Evolutionary conservation across 2,888 invertebrate genomes (phyloP).

Genomic region (Pollenia amentaria): DNA sequence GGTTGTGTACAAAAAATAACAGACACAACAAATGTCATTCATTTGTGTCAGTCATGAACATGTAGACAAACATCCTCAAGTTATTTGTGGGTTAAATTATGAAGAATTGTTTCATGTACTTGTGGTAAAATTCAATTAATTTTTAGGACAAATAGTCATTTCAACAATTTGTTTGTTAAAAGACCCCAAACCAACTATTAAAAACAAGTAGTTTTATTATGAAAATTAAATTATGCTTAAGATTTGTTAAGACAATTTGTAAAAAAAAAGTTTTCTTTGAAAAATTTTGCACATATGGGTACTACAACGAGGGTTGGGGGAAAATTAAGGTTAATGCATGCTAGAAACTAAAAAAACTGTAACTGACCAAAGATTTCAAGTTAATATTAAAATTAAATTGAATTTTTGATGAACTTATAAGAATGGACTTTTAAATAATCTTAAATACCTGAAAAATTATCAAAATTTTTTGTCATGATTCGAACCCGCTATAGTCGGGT

Average conservation of each 20-base stretch:
- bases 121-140: conserved; percentile 74
- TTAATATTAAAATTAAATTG: too few species aligned
- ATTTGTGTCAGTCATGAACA: conserved; percentile 57
- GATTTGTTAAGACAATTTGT: conserved; percentile 75
- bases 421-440: too few species aligned
- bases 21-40: conserved; percentile 74
- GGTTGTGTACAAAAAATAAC: conserved; percentile 35
- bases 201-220: conserved; percentile 77
- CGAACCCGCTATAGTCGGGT: too few species aligned
- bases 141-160: conserved; percentile 60
- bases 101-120: conserved; percentile 69
- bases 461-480: too few species aligned
- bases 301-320: not conserved
- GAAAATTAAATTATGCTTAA: conserved; percentile 82
- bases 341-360: not conserved
- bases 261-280: not conserved
- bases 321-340: not conserved
- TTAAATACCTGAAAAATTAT: too few species aligned
- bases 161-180: conserved; percentile 33
- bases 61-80: conserved; percentile 52
- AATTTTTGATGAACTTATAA: too few species aligned
- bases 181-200: not conserved
- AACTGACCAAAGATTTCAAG: too few species aligned
- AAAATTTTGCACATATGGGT: not conserved
- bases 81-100: conserved; percentile 55